phyloP scores from a whole-genome alignment of 1,140 invertebrate species.

The Bombus pascuorum region DNA sequence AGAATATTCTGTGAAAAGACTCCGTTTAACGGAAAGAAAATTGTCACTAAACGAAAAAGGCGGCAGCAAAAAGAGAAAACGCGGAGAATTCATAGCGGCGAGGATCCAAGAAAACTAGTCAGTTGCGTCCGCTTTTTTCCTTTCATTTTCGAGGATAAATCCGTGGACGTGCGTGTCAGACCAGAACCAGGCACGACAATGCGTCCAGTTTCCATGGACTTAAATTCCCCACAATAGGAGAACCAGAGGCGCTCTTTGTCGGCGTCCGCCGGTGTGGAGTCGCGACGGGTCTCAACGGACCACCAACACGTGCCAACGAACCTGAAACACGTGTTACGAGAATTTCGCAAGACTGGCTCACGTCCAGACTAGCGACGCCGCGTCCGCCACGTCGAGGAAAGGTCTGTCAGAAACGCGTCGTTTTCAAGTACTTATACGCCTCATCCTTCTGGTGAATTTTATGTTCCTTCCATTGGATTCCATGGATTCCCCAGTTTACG shows the following conservation, averaged over 20 bases:
- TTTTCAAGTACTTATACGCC: conserved; percentile 1
- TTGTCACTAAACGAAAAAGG: background rate
- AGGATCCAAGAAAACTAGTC: background rate
- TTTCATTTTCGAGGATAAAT: conserved; percentile 56
- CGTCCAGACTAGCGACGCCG: conserved; percentile 35
- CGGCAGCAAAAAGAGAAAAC: background rate
- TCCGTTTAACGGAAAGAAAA: background rate
- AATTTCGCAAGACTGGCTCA: conserved; percentile 70
- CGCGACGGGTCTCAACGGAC: conserved; percentile 64
- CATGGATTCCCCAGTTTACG: conserved; percentile 13
- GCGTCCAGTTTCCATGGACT: conserved; percentile 65
- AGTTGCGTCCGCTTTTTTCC: background rate
- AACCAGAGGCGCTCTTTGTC: conserved; percentile 74
- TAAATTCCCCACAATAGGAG: conserved; percentile 71
- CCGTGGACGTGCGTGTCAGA: conserved; percentile 71
- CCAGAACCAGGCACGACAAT: conserved; percentile 74
- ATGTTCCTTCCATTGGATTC: conserved; percentile 16
- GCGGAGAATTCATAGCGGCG: background rate
- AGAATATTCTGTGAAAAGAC: background rate
- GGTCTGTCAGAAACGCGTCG: conserved; percentile 30
- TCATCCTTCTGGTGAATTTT: conserved; percentile 3
- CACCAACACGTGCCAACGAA: conserved; percentile 75
- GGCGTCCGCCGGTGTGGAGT: conserved; percentile 66
- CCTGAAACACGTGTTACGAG: conserved; percentile 71
- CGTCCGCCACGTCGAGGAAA: conserved; percentile 2